phyloP scores from a whole-genome alignment of 2,113 vertebrate genomes.

The Plestiodon gilberti region DNA sequence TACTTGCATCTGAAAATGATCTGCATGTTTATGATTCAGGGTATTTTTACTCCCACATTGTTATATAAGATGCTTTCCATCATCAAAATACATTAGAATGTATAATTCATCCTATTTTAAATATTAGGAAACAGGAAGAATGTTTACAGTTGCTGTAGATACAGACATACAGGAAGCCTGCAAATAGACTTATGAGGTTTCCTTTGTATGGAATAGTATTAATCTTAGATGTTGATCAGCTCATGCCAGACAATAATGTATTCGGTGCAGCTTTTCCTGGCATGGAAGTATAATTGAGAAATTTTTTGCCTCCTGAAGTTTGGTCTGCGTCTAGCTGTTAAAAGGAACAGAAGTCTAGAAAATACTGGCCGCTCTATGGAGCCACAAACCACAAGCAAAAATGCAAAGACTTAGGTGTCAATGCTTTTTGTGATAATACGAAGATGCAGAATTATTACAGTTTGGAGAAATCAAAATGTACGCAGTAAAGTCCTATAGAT shows the following conservation, averaged over 20 bases:
- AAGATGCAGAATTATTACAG: neutral
- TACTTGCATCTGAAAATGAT: neutral
- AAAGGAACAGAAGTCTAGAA: neutral
- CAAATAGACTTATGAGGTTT: too few relatives aligned
- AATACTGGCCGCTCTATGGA: neutral
- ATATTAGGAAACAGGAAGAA: neutral
- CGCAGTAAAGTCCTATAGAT: neutral
- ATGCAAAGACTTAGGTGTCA: too few relatives aligned
- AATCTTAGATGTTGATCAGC: neutral
- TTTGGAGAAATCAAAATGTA: neutral
- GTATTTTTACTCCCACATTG: neutral
- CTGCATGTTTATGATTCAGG: neutral
- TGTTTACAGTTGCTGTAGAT: neutral
- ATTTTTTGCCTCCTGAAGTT: too few relatives aligned
- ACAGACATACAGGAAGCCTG: rapidly evolving
- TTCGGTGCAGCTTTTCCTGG: too few relatives aligned
- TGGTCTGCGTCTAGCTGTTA: too few relatives aligned
- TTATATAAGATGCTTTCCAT: neutral
- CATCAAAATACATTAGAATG: neutral
- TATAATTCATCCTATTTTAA: neutral
- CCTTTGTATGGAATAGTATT: too few relatives aligned
- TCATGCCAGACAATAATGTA: too few relatives aligned
- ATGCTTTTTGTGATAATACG: neutral
- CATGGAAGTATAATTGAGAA: too few relatives aligned
- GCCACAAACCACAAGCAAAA: neutral